Base-by-base conservation (phyloP, 2,797 vertebrate species). In the Linurgus olivaceus region DNA sequence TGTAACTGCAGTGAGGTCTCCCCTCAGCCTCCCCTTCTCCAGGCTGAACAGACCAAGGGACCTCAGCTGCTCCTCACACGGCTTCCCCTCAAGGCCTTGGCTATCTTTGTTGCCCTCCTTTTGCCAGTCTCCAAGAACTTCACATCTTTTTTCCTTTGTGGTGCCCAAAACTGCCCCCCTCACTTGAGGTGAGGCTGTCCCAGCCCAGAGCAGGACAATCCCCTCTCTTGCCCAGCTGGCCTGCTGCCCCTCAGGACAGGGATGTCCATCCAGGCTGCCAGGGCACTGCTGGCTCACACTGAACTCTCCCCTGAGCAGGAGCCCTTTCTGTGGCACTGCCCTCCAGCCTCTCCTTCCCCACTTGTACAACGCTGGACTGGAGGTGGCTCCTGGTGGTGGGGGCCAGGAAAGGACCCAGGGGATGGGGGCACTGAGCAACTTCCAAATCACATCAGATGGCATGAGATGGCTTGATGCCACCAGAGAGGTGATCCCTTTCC, bases 61-160 rank as follows among this genome's bases (percentile, higher is more conserved):
- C 52, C 38, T 28, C 71, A 85, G 38, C n/a, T 1, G 13, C 1
- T 54, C 20, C 20, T 50, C 23, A 37, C 2, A 6, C 0, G 0
- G 21, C 71, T 19, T 17, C 61, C 2, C 37, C 31, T 66, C 81
- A 44, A 44, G 23, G 17, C 31, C 26, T 26, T 44, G 10, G 1
- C 37, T 37, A 31, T 58, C 11, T 25, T 21, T 2, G 0, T 1
- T 26, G 17, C 37, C 13, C 13, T 54, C 20, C 21, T 37, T 44
- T 58, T 23, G 26, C 5, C 13, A 5, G 11, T 51, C 42, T 42
- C 16, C 21, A 48, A 20, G 0, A 25, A 4, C 10, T 25, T 33
- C 16, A 58, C 0, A 0, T 13, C n/a, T 24, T 44, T 51, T 42
- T 51, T 11, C 28, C 4, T 2, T 0, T 16, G 31, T 19, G 38